Evolutionary conservation across 2,797 vertebrate genomes (phyloP).

Genomic region (Semotilus atromaculatus): DNA sequence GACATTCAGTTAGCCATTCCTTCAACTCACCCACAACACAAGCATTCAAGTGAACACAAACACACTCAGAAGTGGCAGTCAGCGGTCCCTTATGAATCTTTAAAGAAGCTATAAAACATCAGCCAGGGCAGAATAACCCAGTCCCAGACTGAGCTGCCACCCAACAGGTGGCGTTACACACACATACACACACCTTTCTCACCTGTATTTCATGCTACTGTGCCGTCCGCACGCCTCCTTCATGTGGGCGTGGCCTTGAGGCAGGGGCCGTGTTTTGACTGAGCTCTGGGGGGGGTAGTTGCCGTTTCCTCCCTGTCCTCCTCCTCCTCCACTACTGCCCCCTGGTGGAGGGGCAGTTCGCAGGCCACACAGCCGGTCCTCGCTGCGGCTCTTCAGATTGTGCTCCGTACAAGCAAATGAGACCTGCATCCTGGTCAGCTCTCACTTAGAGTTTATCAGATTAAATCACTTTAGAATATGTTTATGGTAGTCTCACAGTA

Average conservation of each 20-base stretch:
- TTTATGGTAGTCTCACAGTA: neutral
- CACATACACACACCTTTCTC: slow-evolving; percentile 51
- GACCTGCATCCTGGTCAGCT: slow-evolving; percentile 79
- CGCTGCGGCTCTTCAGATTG: slow-evolving; percentile 85
- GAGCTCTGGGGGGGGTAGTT: slow-evolving; percentile 75
- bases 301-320: slow-evolving; percentile 76
- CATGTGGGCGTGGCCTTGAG: slow-evolving; percentile 83
- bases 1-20: slow-evolving; percentile 27
- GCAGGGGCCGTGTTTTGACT: slow-evolving; percentile 72
- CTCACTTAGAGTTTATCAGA: slow-evolving; percentile 1
- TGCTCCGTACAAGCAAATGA: slow-evolving; percentile 85
- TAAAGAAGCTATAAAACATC: slow-evolving; percentile 56
- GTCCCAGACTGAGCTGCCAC: neutral
- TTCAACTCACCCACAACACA: slow-evolving; percentile 16
- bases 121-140: slow-evolving; percentile 25
- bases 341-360: slow-evolving; percentile 80
- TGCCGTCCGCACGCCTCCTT: slow-evolving; percentile 83
- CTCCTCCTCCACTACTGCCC: slow-evolving; percentile 72
- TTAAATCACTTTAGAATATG: neutral
- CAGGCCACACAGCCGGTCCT: slow-evolving; percentile 82
- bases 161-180: slow-evolving; percentile 29
- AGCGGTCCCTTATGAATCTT: slow-evolving; percentile 54
- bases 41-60: slow-evolving; percentile 11
- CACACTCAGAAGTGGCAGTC: slow-evolving; percentile 47
- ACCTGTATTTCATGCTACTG: slow-evolving; percentile 84